Base-by-base conservation (phyloP, 2,113 vertebrate genomes). In the Fregetta grallaria region DNA sequence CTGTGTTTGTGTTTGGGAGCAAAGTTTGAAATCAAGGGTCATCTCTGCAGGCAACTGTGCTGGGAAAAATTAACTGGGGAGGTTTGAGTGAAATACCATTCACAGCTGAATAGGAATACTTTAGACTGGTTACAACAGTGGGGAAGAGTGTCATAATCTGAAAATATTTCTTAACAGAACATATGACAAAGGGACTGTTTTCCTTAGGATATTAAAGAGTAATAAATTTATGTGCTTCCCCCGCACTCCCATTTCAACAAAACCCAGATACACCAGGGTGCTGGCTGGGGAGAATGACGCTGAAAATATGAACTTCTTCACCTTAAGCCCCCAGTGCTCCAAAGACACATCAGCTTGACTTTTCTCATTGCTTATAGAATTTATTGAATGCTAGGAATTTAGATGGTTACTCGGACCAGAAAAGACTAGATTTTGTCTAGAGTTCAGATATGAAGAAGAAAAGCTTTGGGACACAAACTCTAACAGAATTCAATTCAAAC, bases 111-210 rank as follows among this genome's bases (percentile, higher is more conserved):
- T 53, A 49, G 79, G 62, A 85, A 97, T 86, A 53, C 20, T 86
- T 92, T 29, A 95, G 59, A 62, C 75, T 90, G 83, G 85, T 73
- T 94, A 96, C 81, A 89, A 49, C 61, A 73, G 22, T 88, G 47
- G 27, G 36, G 34, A n/a, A 94, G 44, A 91, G 4, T 92, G 62
- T 86, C 90, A 90, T 40, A 84, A 86, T 44, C 53, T 63, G 66
- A 95, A 96, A 94, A 87, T 88, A 90, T 79, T 95, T 97, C 92
- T 91, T 90, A 97, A 80, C n/a, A 94, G 92, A 97, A 84, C 25
- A 59, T 71, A 61, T 68, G 90, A 92, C 67, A 94, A 67, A 82
- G 23, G 10, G 53, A 88, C 70, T 94, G 14, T 88, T 86, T 96
- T 96, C 38, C 62, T 92, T 58, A 18, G 22, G 23, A 36, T 86